A percentile compares a stretch with the other conserved stretches of the same genome.
Evolutionary conservation across 1,140 invertebrate genomes (phyloP).

Genomic region (Lepidurus couesii): DNA sequence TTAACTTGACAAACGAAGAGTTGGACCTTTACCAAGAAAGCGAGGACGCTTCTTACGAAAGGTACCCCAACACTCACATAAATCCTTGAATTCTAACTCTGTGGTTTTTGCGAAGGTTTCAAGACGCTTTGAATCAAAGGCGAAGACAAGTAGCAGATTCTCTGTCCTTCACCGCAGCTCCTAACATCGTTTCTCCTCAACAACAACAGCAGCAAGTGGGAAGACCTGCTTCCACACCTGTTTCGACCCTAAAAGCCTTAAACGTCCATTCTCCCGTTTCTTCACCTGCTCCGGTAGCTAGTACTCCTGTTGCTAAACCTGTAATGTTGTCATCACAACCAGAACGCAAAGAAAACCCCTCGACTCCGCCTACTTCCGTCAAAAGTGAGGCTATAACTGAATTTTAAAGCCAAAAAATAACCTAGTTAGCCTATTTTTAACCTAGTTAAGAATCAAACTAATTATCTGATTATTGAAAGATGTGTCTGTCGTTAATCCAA

Average conservation of each 20-base stretch:
- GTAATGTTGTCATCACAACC: slow-evolving; percentile 31
- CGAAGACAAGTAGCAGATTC: slow-evolving; percentile 64
- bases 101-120: slow-evolving; percentile 49
- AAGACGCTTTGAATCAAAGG: slow-evolving; percentile 65
- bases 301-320: slow-evolving; percentile 35
- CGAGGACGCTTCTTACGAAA: slow-evolving; percentile 84
- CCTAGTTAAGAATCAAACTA: too few species aligned
- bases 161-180: slow-evolving; percentile 37
- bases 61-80: slow-evolving; percentile 46
- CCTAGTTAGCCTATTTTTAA: too few species aligned
- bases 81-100: slow-evolving; percentile 3
- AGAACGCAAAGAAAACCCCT: slow-evolving; percentile 23
- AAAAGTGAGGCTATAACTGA: not conserved
- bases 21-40: slow-evolving; percentile 75
- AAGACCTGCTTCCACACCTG: slow-evolving; percentile 35
- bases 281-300: slow-evolving; percentile 24
- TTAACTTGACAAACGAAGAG: slow-evolving; percentile 71
- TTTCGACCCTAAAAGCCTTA: slow-evolving; percentile 32
- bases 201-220: slow-evolving; percentile 35
- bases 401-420: not conserved
- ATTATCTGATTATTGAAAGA: too few species aligned
- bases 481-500: not conserved
- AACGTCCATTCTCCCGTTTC: not conserved
- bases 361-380: not conserved
- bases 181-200: slow-evolving; percentile 34